Base-by-base conservation (phyloP, 2,113 vertebrate genomes). In the Anarrhichthys ocellatus region DNA sequence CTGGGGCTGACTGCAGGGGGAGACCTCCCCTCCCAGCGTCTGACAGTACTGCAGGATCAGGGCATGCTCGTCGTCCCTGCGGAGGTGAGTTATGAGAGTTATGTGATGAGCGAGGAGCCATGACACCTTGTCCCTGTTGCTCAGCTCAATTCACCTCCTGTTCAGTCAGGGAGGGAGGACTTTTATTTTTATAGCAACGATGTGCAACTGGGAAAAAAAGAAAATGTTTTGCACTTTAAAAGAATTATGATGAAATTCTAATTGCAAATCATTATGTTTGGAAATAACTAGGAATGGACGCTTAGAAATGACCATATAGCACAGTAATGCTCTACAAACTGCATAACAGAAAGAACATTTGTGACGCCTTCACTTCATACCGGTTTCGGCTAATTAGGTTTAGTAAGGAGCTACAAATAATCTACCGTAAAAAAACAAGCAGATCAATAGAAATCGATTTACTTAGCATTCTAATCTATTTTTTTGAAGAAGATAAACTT, bases 41-140 rank as follows among this genome's bases (percentile, higher is more conserved):
- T 99, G 98, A 87, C 98, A 99, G 80, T 99, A 99, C 82, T 99
- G 98, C 92, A 98, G 95, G 92, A 99, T 99, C 87, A 99, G 96
- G 62, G 96, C 94, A 2, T 99, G 98, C 83, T 99, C 98, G 22
- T 99, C 98, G 38, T 99, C 98, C 95, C 98, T 99, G 86, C 13
- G 69, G 76, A 79, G 63, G 73, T 32, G 14, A 70, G 73, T 22
- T 14, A 14, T 18, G 14, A 72, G 46, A 76, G 69, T 62, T 17
- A 6, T 27, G 65, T 62, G 67, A 74, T 50, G 58, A 87, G 46
- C 0, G 3, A 67, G 0, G n/a, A 56, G 50, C 20, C 24, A n/a
- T 52, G 32, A 76, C 42, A 76, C 58, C 36, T 61, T 44, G 17
- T 77, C 40, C 34, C 34, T 13, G 27, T 66, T 63, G 27, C 24